Conservation (phyloP, 2,113 vertebrate species). For the Ctenodactylus gundi region DNA sequence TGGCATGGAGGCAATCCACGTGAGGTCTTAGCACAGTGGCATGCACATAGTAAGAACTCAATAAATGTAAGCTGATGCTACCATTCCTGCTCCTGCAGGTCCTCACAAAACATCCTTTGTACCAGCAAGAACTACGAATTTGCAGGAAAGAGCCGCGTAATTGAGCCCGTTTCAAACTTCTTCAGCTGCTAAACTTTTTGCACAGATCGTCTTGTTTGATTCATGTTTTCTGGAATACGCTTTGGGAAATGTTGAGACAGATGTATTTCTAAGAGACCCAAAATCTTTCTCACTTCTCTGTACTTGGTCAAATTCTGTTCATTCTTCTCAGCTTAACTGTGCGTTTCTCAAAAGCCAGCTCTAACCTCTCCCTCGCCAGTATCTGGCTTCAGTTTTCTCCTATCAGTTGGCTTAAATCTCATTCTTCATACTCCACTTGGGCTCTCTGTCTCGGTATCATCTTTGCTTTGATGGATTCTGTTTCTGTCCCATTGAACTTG, state of each 20-base stretch:
- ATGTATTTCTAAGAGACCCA: neutral
- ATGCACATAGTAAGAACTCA: neutral
- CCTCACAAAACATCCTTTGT: neutral
- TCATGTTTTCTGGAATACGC: neutral
- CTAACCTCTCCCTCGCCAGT: neutral
- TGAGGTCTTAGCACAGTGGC: neutral
- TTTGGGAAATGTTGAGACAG: conserved; percentile 2
- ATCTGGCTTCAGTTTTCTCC: neutral
- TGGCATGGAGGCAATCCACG: too few relatives aligned
- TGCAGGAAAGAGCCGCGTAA: neutral
- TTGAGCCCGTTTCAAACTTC: neutral
- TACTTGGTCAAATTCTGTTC: neutral
- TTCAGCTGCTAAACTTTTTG: neutral
- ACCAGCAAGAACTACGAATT: neutral
- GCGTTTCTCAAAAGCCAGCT: neutral
- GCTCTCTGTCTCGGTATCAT: neutral
- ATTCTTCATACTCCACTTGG: neutral
- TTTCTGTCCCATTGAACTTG: neutral
- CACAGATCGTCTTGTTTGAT: neutral
- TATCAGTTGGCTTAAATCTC: neutral
- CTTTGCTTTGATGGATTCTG: neutral
- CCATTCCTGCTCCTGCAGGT: neutral
- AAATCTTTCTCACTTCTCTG: neutral
- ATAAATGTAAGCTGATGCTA: neutral
- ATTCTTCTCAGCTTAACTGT: neutral